Conservation (phyloP, 2,888 invertebrate genomes). For the Trissonchulus latispiculum region DNA sequence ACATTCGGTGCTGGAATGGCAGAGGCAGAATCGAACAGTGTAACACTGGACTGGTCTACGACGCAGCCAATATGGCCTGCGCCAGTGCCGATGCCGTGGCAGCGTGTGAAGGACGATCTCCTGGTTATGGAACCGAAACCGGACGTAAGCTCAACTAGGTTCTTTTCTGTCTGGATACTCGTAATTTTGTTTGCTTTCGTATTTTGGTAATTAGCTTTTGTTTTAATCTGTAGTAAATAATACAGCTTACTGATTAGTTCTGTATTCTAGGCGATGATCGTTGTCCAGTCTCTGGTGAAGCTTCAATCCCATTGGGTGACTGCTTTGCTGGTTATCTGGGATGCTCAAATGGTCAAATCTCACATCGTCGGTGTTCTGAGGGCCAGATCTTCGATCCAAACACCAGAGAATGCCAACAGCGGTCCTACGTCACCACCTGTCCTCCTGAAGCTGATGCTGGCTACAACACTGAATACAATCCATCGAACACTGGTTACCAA, state of each 20-base stretch:
- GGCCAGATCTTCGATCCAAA: not conserved
- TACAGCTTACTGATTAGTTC: no score
- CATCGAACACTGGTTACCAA: no score
- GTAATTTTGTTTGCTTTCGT: no score
- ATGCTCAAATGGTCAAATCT: not conserved
- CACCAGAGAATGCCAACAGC: not conserved
- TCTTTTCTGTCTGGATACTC: no score
- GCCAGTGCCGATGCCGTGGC: not conserved
- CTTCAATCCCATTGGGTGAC: not conserved
- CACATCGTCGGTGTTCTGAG: not conserved
- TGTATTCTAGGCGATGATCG: no score
- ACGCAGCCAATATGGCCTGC: not conserved
- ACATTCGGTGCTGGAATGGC: conserved; percentile 1
- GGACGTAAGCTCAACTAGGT: no score
- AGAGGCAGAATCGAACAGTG: not conserved
- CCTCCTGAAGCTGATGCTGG: no score
- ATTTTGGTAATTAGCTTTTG: no score
- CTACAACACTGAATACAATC: no score
- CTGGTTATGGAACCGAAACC: no score
- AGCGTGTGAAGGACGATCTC: no score
- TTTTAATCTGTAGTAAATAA: no score
- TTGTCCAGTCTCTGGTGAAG: not conserved
- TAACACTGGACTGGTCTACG: not conserved
- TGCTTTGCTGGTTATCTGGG: not conserved
- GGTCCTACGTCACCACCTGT: not conserved